These are phyloP conservation scores for Maccullochella peelii DNA, from an alignment of 2,113 vertebrate species.

Conservation along the genomic window DNA sequence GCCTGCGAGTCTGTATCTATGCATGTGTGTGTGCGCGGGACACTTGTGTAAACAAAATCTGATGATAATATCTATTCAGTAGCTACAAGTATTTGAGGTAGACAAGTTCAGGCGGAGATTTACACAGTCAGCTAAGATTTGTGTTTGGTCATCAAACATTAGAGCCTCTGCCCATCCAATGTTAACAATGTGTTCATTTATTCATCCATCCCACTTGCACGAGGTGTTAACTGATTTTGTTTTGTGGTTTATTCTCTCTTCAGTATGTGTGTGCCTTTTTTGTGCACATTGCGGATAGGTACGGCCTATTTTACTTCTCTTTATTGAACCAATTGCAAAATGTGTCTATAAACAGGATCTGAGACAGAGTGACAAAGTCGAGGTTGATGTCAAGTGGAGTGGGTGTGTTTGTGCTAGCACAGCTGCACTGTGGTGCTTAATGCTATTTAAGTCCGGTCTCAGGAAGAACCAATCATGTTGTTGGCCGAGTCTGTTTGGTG, in stretches of 20 bases:
- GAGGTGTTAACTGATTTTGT: conserved; percentile 22
- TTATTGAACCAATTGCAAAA: conserved; percentile 29
- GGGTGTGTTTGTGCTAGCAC: conserved; percentile 52
- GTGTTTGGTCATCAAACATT: conserved; percentile 64
- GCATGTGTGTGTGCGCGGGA: conserved; percentile 14
- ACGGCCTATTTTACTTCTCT: not conserved
- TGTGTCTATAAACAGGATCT: conserved; percentile 26
- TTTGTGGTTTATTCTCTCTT: conserved; percentile 37
- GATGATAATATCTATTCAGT: conserved; percentile 62
- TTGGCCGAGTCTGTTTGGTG: conserved; percentile 68
- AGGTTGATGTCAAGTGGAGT: conserved; percentile 54
- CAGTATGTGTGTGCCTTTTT: conserved; percentile 4
- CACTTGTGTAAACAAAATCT: conserved; percentile 69
- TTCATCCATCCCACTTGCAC: not conserved
- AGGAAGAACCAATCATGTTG: conserved; percentile 80
- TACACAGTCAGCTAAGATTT: conserved; percentile 60
- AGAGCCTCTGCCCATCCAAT: conserved; percentile 40
- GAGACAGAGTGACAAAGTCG: conserved; percentile 29
- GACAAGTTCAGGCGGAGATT: conserved; percentile 57
- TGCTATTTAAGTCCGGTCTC: conserved; percentile 76
- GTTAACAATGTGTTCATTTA: conserved; percentile 57
- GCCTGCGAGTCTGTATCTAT: conserved; percentile 19
- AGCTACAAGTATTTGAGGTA: conserved; percentile 60
- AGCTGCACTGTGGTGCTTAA: conserved; percentile 70
- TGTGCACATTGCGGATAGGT: not conserved